Evolutionary conservation across 2,113 vertebrate species (phyloP), one percentile per base, ranked within the genome.

Genomic region (Pelobates fuscus): DNA sequence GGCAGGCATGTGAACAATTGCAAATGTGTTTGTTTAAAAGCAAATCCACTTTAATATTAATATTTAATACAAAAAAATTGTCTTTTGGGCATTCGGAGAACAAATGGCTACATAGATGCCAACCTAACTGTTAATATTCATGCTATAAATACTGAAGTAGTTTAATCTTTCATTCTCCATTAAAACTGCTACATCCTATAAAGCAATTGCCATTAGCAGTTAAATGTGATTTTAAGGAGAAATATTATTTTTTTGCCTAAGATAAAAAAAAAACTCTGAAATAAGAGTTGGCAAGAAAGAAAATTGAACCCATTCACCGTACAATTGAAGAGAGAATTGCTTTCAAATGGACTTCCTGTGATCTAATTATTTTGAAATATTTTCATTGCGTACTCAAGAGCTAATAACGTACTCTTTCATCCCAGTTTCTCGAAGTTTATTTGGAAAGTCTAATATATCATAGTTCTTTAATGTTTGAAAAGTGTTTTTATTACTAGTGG

Each of bases 311-410:
- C 55, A 58, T 58, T 58, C 55, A 58, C 11, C 23, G 55, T 11
- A 14, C 23, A 24, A 58, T 24, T 58, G 55, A 25, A 24, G 23
- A 58, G 7, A 58, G 55, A 58, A 58, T 58, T 58, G 23, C 55
- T 58, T 58, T 58, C 24, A 58, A 58, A 58, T 58, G 21, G 55
- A 58, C 20, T 58, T 58, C 55, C 23, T 23, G 23, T 25, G 23
- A 58, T 58, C 55, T 58, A 58, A 58, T 58, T 58, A 58, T 58
- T 58, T 23, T 58, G 55, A 58, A 58, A 14, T 58, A 25, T 58
- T 58, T 58, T 10, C 55, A 58, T 12, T 21, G 12, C 8, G 52
- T 55, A 55, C 21, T 55, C 52, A 58, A 14, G 2, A 25, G 23
- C 55, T 58, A 58, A 25, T 58, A 58, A 58, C 23, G 23, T 58